Evolutionary conservation across 2,888 invertebrate genomes (phyloP), one percentile per base, ranked within the genome.

Genomic region (Orchesella flavescens): DNA sequence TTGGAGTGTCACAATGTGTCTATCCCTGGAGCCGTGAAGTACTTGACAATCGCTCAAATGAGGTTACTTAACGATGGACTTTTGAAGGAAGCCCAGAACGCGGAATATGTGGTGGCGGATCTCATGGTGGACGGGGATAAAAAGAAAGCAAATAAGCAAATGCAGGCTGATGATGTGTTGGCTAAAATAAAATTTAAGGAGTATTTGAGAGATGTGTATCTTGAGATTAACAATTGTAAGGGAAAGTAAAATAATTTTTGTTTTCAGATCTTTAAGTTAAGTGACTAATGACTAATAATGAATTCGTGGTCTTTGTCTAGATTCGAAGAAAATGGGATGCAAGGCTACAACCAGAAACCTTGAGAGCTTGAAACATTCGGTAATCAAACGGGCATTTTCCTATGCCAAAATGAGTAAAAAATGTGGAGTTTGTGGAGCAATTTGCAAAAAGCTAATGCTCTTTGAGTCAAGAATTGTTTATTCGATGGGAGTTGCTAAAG

Each of bases 1-100:
- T 90, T 94, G 5, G 91, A 92, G 73, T 97, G 97, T 89, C 93
- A 91, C 87, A 92, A 91, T 88, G 90, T 96, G 12, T 94, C 95
- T 91, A 92, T 94, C 89, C 91, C 93, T 89, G 90, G 83, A 1
- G 53, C 72, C 7, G 59, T 86, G 9, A 93, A 93, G 86, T 89
- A 91, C 15, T 89, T 95, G 44, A 91, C 96, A 0, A 91, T 92
- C 76, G 91, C 94, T 17, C 95, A 96, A 89, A 90, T 95, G 72
- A 91, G 92, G 82, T 91, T 97, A 4, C 90, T 97, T 3, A 93
- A 95, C 88, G 92, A 93, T 1, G 96, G 97, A 0, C 93, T 93
- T 89, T 91, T 95, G 0, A 93, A 93, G 24, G 93, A 94, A 87
- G 93, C 96, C 0, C 92, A 94, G 80, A 94, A 94, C 83, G 90